Evolutionary conservation across 1,140 invertebrate species (phyloP).

Genomic region (Thaumatotibia leucotreta): DNA sequence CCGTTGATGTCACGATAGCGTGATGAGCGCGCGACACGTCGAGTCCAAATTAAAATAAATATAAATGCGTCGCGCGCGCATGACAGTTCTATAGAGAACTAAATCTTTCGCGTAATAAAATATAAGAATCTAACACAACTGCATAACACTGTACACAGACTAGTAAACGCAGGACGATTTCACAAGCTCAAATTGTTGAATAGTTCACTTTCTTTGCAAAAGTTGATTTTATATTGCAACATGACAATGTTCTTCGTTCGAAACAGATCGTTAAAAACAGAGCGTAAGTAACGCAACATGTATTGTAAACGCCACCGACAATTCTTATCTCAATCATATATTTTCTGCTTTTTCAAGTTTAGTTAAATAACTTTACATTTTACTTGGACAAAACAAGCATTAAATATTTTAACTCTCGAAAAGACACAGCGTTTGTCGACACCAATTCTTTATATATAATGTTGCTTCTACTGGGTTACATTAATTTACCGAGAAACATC

Average conservation of each 20-base stretch:
- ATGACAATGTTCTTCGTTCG: no score
- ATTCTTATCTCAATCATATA: no score
- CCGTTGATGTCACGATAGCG: conserved; percentile 23
- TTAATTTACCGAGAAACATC: neutral
- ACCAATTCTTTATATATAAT: neutral
- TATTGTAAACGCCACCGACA: no score
- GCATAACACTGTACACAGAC: conserved; percentile 65
- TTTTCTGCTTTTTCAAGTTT: no score
- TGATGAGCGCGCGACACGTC: conserved; percentile 6
- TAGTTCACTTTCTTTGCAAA: no score
- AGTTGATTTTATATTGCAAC: no score
- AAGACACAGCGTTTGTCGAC: neutral
- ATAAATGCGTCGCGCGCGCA: neutral
- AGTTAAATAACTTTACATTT: no score
- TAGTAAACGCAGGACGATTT: conserved; percentile 42
- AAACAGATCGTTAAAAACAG: no score
- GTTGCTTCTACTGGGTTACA: neutral
- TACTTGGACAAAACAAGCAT: neutral
- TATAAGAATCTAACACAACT: conserved; percentile 60
- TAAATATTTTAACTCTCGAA: neutral
- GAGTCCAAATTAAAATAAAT: conserved; percentile 5
- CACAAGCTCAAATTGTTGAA: conserved; percentile 1
- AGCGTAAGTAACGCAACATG: no score
- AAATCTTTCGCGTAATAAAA: conserved; percentile 40
- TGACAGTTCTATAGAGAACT: neutral